phyloP scores from a whole-genome alignment of 2,888 invertebrate genomes.

The Tigriopus californicus region DNA sequence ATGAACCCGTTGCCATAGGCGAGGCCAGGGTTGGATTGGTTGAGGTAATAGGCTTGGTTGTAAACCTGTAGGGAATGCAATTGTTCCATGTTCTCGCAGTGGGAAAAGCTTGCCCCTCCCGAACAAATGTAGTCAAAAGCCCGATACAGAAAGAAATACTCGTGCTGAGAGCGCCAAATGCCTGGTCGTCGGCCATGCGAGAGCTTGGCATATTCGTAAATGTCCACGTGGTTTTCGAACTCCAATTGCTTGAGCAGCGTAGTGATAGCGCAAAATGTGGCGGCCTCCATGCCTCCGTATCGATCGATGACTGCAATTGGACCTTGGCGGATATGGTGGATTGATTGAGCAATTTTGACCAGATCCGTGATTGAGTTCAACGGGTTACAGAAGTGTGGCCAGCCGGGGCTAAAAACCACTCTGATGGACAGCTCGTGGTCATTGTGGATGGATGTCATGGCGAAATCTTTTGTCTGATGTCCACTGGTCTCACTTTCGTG shows the following conservation, averaged over 20 bases:
- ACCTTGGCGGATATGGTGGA: constrained; percentile 35
- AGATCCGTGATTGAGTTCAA: constrained; percentile 49
- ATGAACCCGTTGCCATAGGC: too few species aligned
- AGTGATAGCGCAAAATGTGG: constrained; percentile 31
- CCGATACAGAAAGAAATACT: background rate
- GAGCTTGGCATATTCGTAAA: constrained; percentile 31
- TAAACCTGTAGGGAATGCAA: too few species aligned
- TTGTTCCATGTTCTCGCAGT: too few species aligned
- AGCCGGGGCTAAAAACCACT: constrained; percentile 26
- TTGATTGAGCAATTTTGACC: constrained; percentile 58
- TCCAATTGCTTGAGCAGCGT: constrained; percentile 29
- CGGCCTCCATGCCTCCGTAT: constrained; percentile 30
- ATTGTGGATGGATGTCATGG: constrained; percentile 28
- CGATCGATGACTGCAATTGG: background rate
- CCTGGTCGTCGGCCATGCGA: constrained; percentile 31
- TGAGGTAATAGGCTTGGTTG: too few species aligned
- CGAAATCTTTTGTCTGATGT: constrained; percentile 25
- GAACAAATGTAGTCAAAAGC: background rate
- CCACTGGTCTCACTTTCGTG: constrained; percentile 29
- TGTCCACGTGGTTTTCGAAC: constrained; percentile 29
- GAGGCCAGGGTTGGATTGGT: too few species aligned
- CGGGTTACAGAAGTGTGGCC: constrained; percentile 28
- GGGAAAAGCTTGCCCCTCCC: too few species aligned
- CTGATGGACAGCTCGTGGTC: constrained; percentile 31
- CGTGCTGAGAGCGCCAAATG: constrained; percentile 24